These are phyloP conservation scores for Standfussiana lucernea DNA, from an alignment of 2,888 invertebrate species.

Conservation along the genomic window DNA sequence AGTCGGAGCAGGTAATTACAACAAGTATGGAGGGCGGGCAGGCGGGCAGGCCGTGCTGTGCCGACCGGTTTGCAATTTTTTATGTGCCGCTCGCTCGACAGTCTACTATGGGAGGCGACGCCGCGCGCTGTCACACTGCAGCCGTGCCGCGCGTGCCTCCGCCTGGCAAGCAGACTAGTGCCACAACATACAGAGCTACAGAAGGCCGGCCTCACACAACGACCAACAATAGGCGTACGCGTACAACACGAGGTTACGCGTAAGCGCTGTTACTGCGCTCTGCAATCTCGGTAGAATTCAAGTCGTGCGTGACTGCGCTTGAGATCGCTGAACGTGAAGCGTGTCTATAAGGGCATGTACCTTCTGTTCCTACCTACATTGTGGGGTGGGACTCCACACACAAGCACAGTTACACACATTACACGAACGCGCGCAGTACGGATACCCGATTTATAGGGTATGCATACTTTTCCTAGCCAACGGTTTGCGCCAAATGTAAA, in stretches of 20 bases:
- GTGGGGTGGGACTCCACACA: background rate
- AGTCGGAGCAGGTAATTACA: constrained; percentile 36
- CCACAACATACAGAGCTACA: background rate
- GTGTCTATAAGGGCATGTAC: background rate
- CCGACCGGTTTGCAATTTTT: constrained; percentile 55
- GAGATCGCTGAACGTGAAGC: background rate
- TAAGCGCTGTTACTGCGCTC: background rate
- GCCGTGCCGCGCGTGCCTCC: background rate
- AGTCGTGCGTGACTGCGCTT: background rate
- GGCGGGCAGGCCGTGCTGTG: constrained; percentile 1
- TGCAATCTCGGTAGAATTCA: background rate
- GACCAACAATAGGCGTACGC: background rate
- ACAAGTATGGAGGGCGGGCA: constrained; percentile 17
- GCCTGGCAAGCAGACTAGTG: background rate
- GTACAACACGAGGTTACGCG: background rate
- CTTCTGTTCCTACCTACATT: background rate
- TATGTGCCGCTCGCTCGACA: constrained; percentile 7
- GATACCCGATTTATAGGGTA: background rate
- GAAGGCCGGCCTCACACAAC: background rate
- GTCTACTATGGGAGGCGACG: constrained; percentile 5
- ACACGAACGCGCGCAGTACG: background rate
- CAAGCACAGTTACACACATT: background rate
- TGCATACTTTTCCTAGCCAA: background rate
- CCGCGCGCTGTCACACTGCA: background rate
- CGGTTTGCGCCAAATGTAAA: background rate